Percentiles rank a stretch among this genome's conserved stretches.
These are phyloP conservation scores for Horisme vitalbata DNA, from an alignment of 2,888 invertebrate genomes.

Conservation along the genomic window DNA sequence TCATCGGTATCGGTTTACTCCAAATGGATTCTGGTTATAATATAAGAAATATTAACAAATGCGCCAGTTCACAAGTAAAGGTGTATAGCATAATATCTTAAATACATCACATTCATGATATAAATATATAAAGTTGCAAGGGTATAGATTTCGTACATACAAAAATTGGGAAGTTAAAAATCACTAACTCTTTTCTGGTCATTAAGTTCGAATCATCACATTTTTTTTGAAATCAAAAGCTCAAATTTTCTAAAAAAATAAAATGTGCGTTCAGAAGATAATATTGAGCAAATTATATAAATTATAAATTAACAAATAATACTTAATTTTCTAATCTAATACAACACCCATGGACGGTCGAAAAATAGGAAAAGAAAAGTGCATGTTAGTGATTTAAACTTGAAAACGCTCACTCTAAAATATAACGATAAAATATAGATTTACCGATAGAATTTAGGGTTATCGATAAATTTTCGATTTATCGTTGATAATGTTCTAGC, in stretches of 20 bases:
- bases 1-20: too few species aligned
- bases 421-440: constrained; percentile 24
- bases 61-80: constrained; percentile 25
- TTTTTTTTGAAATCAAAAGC: constrained; percentile 54
- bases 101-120: constrained; percentile 57
- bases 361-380: constrained; percentile 49
- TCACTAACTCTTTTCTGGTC: constrained; percentile 73
- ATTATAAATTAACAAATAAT: constrained; percentile 36
- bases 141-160: constrained; percentile 50
- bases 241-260: constrained; percentile 34
- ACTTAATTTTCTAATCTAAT: constrained; percentile 49
- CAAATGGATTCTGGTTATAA: neutral
- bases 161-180: constrained; percentile 54
- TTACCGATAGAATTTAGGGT: constrained; percentile 3
- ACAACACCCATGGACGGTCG: constrained; percentile 80
- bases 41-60: constrained; percentile 1
- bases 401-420: constrained; percentile 17
- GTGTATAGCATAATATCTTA: constrained; percentile 45
- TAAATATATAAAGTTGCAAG: constrained; percentile 41
- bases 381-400: constrained; percentile 30
- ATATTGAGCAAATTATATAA: constrained; percentile 39
- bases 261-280: constrained; percentile 34
- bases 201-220: constrained; percentile 64
- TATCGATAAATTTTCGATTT: constrained; percentile 19
- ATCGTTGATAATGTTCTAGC: constrained; percentile 65